A percentile compares a stretch with the other conserved stretches of the same genome.
These are phyloP conservation scores for Cephus pygmeus DNA, from an alignment of 2,888 invertebrate genomes.

Conservation along the genomic window DNA sequence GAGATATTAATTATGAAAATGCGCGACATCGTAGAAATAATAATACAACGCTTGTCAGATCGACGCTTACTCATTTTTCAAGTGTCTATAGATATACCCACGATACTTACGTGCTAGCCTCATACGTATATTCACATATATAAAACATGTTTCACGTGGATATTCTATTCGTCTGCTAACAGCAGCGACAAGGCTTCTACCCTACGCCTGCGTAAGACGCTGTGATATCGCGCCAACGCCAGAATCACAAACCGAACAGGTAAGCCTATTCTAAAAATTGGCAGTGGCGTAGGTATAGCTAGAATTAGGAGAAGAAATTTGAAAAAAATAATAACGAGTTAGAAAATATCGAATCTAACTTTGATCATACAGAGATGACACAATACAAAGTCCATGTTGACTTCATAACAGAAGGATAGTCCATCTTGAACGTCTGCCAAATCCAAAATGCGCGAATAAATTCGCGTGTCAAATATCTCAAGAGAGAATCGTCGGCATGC, in stretches of 20 bases:
- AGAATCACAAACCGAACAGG: not conserved
- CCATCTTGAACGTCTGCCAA: constrained; percentile 62
- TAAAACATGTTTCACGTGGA: not conserved
- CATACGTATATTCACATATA: not conserved
- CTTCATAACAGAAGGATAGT: constrained; percentile 21
- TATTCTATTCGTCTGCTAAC: not conserved
- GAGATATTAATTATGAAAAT: constrained; percentile 29
- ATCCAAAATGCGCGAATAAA: constrained; percentile 63
- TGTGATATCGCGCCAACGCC: not conserved
- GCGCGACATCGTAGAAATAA: not conserved
- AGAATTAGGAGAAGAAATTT: not conserved
- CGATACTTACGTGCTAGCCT: not conserved
- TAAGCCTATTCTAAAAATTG: constrained; percentile 28
- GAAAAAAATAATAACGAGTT: constrained; percentile 27
- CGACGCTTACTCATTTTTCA: not conserved
- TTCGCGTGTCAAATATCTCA: constrained; percentile 58
- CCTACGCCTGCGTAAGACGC: not conserved
- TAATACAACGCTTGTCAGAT: not conserved
- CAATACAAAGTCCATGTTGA: not conserved
- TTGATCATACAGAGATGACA: constrained; percentile 52
- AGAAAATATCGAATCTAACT: constrained; percentile 57
- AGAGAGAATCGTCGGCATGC: not conserved
- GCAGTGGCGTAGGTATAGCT: not conserved
- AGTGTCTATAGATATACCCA: not conserved
- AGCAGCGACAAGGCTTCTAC: not conserved